These are phyloP conservation scores for Augochlorella aurata DNA, from an alignment of 2,888 invertebrate species.

Conservation along the genomic window DNA sequence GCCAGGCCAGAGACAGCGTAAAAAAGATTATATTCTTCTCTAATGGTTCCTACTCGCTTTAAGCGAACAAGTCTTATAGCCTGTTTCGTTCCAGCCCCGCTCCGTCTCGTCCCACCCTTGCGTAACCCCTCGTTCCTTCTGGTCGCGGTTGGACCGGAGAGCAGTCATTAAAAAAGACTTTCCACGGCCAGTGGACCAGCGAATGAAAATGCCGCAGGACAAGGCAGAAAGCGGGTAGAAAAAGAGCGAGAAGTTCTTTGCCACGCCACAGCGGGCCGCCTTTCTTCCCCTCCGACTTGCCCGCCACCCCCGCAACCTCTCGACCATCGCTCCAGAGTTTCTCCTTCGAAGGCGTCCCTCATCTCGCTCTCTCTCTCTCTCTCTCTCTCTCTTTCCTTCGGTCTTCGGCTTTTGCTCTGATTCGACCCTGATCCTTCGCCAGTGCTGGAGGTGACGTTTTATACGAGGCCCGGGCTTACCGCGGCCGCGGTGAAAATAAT, in stretches of 20 bases:
- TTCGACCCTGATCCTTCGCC: slow-evolving; percentile 42
- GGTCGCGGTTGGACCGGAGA: slow-evolving; percentile 49
- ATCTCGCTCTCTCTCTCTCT: not conserved
- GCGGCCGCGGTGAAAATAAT: slow-evolving; percentile 59
- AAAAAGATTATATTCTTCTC: slow-evolving; percentile 64
- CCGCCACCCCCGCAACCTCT: not conserved
- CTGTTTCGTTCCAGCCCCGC: slow-evolving; percentile 33
- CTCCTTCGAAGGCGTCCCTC: not conserved
- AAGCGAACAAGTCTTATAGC: slow-evolving; percentile 62
- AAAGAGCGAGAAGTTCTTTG: slow-evolving; percentile 54
- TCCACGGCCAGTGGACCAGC: slow-evolving; percentile 59
- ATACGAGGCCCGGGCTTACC: slow-evolving; percentile 52
- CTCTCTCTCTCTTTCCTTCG: not conserved
- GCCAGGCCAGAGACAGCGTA: slow-evolving; percentile 30
- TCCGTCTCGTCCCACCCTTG: not conserved
- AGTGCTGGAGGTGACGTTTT: slow-evolving; percentile 61
- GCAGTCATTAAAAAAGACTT: slow-evolving; percentile 70
- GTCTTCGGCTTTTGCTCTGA: slow-evolving; percentile 2
- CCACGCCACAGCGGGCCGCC: slow-evolving; percentile 33
- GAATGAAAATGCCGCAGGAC: slow-evolving; percentile 62
- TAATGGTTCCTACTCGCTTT: slow-evolving; percentile 69
- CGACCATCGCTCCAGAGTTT: too few species aligned
- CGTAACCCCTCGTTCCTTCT: slow-evolving; percentile 9
- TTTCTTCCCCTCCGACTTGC: slow-evolving; percentile 9
- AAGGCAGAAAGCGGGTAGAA: slow-evolving; percentile 43